Evolutionary conservation across 92 coral and sea anemone species (phyloP).

Genomic region (Heliopora coerulea): DNA sequence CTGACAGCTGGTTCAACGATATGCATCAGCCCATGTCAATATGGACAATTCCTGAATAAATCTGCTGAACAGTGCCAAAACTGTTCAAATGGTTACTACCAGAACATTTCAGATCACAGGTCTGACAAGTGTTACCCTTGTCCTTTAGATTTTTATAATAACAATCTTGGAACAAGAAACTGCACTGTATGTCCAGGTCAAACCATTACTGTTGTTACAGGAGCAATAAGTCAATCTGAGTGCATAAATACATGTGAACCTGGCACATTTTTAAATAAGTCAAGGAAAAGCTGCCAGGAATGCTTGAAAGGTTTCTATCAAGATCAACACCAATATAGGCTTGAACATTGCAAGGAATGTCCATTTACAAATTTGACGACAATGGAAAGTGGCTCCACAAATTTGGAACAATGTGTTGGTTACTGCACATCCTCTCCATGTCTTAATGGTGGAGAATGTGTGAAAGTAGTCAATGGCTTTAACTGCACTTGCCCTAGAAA

Average conservation of each 20-base stretch:
- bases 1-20: neutral
- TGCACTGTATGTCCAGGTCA: slow-evolving; percentile 13
- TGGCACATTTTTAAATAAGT: slow-evolving; percentile 17
- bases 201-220: slow-evolving; percentile 7
- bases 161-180: slow-evolving; percentile 9
- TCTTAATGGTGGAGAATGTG: slow-evolving; percentile 51
- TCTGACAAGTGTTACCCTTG: neutral
- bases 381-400: slow-evolving; percentile 28
- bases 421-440: slow-evolving; percentile 50
- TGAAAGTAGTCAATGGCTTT: slow-evolving; percentile 35
- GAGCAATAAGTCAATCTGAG: neutral
- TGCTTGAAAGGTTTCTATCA: slow-evolving; percentile 39
- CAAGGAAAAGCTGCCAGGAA: neutral
- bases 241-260: slow-evolving; percentile 18
- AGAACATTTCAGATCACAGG: slow-evolving; percentile 3
- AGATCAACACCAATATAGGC: slow-evolving; percentile 10
- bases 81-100: slow-evolving; percentile 8
- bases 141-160: slow-evolving; percentile 13
- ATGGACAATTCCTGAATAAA: slow-evolving; percentile 22
- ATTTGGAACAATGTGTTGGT: slow-evolving; percentile 44
- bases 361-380: slow-evolving; percentile 46
- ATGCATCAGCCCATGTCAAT: slow-evolving; percentile 14
- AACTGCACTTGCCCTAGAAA: slow-evolving; percentile 42
- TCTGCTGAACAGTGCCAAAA: slow-evolving; percentile 29
- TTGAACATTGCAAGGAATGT: slow-evolving; percentile 44